Evolutionary conservation across 2,797 vertebrate genomes (phyloP).

Genomic region (Epinephelus awoara): DNA sequence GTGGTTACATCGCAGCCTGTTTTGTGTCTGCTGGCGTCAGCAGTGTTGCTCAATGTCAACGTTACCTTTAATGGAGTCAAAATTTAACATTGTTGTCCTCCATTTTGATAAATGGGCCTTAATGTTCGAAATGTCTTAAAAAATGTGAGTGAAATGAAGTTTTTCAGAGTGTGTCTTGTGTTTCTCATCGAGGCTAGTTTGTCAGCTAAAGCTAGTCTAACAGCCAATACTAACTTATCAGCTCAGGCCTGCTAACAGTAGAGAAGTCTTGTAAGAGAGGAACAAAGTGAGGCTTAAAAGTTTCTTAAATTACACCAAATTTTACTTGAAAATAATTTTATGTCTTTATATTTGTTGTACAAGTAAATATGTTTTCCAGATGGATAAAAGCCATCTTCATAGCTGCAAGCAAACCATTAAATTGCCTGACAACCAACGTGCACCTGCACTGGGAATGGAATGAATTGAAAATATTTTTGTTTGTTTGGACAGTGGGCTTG

Average conservation of each 20-base stretch:
- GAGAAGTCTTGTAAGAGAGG: background rate
- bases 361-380: background rate
- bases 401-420: background rate
- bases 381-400: background rate
- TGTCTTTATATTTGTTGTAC: no score
- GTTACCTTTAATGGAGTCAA: background rate
- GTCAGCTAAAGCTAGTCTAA: background rate
- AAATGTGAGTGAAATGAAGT: rapidly evolving
- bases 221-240: background rate
- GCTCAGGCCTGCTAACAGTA: background rate
- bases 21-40: no score
- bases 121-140: background rate
- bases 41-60: no score
- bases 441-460: background rate
- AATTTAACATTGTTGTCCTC: background rate
- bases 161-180: background rate
- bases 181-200: background rate
- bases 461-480: background rate
- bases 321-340: background rate
- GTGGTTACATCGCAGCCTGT: no score
- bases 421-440: background rate
- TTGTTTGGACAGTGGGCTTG: background rate
- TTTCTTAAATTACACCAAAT: background rate
- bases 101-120: no score
- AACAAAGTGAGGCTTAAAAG: background rate